Evolutionary conservation across 2,797 vertebrate species (phyloP), one percentile per base, ranked within the genome.

Genomic region (Mico argentatus): DNA sequence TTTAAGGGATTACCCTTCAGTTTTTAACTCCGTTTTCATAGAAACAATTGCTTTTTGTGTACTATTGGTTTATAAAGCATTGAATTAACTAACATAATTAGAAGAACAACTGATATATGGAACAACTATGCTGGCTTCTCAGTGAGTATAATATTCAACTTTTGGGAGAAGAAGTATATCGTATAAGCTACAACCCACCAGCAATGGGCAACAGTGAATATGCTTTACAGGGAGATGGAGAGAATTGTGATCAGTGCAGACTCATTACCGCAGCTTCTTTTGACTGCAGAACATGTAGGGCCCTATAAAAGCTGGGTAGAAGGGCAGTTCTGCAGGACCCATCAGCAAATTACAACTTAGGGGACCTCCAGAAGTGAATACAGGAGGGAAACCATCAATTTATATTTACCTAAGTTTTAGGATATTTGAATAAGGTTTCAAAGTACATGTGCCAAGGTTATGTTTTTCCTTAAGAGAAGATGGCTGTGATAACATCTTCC

Each of bases 21-120:
- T 19, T 48, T 82, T 89, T 81, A 91, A 91, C 39, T 88, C 61
- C 36, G 33, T 84, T 96, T 97, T 88, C 55, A 82, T 0, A 83
- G 41, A 91, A 96, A 84, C 39, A 93, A 82, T 67, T 73, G 44
- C 30, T 75, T 91, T 84, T 44, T 83, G 22, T 44, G 41, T 0
- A 27, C 79, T 61, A 75, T 2, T 85, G 64, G 77, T 80, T 87
- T 88, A 44, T 48, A n/a, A 5, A 80, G 87, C 20, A 79, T 48
- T 72, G 75, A 64, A 88, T n/a, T 97, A 90, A 83, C 50, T 92
- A 77, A 89, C 30, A 4, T 57, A 57, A 39, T 59, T 76, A 48
- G 8, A 94, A 48, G 72, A 26, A 41, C 46, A 92, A 72, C 2
- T 41, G 27, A 64, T 67, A n/a, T 39, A 39, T 19, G 2, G 17